Conservation (phyloP, 2,113 vertebrate species). For the Eptesicus fuscus region DNA sequence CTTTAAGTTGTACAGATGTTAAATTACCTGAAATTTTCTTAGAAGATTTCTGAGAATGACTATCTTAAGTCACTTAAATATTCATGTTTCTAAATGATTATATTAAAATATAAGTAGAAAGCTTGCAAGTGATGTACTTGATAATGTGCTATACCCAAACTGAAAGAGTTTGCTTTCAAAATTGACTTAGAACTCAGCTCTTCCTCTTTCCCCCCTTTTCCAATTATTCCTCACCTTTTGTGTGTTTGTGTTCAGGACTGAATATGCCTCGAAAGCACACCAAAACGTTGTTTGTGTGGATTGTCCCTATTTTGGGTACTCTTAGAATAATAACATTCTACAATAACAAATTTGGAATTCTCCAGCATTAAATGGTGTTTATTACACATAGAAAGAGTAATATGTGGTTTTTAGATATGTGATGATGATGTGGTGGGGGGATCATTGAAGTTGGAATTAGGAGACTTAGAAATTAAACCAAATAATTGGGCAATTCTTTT, state of each 20-base stretch:
- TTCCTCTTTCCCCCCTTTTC: not conserved
- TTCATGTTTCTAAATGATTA: conserved; percentile 12
- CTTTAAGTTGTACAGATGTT: not conserved
- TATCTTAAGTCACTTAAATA: conserved; percentile 27
- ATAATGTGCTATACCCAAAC: not conserved
- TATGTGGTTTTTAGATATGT: not conserved
- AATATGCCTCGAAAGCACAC: not conserved
- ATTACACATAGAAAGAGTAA: not conserved
- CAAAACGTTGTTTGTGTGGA: not conserved
- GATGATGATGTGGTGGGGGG: not conserved
- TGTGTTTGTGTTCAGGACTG: not conserved
- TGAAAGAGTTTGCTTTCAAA: conserved; percentile 38
- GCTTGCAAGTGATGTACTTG: not conserved
- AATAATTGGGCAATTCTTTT: not conserved
- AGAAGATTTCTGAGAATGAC: conserved; percentile 14
- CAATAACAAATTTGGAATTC: not conserved
- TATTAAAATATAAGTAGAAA: conserved; percentile 19
- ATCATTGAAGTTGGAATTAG: not conserved
- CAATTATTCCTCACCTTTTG: not conserved
- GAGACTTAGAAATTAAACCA: not conserved
- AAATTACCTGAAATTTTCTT: conserved; percentile 34
- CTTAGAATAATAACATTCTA: not conserved
- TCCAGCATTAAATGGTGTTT: not conserved
- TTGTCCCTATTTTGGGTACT: not conserved
- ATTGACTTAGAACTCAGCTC: not conserved